A percentile compares a stretch with the other conserved stretches of the same genome.
These are phyloP conservation scores for Anolis apletophallus DNA, from an alignment of 2,797 vertebrate species.

Conservation along the genomic window DNA sequence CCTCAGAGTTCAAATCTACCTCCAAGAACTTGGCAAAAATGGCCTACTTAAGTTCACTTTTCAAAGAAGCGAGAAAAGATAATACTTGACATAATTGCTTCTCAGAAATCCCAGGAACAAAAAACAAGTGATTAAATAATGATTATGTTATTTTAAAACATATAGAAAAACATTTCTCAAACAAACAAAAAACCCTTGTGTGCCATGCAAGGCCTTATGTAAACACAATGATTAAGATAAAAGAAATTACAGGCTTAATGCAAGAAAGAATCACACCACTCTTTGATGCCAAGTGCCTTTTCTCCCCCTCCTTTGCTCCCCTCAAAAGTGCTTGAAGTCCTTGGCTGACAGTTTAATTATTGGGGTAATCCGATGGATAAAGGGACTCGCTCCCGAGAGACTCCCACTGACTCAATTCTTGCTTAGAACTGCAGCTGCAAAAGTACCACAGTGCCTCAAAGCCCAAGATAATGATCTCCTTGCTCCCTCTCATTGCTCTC, in stretches of 20 bases:
- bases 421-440: slow-evolving; percentile 83
- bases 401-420: slow-evolving; percentile 86
- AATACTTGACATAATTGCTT: slow-evolving; percentile 43
- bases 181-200: slow-evolving; percentile 27
- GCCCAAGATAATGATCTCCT: slow-evolving; percentile 59
- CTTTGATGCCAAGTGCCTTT: slow-evolving; percentile 79
- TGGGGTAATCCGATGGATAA: slow-evolving; percentile 83
- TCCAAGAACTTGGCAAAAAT: slow-evolving; percentile 16
- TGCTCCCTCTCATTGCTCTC: slow-evolving; percentile 37
- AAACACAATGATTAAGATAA: slow-evolving; percentile 84
- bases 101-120: slow-evolving; percentile 43
- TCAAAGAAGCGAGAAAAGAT: slow-evolving; percentile 21
- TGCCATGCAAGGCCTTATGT: slow-evolving; percentile 75
- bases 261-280: slow-evolving; percentile 75
- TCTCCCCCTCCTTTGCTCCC: slow-evolving; percentile 52
- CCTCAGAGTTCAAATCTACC: slow-evolving; percentile 4
- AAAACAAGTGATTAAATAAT: slow-evolving; percentile 64
- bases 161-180: slow-evolving; percentile 34
- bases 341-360: slow-evolving; percentile 89
- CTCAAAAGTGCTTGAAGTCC: slow-evolving; percentile 75
- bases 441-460: slow-evolving; percentile 55
- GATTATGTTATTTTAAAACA: slow-evolving; percentile 68
- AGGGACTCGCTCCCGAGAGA: slow-evolving; percentile 78
- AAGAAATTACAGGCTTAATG: slow-evolving; percentile 86
- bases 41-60: slow-evolving; percentile 4